A percentile compares a stretch with the other conserved stretches of the same genome.
These are phyloP conservation scores for Isurus oxyrinchus DNA, from an alignment of 2,113 vertebrate species.

Conservation along the genomic window DNA sequence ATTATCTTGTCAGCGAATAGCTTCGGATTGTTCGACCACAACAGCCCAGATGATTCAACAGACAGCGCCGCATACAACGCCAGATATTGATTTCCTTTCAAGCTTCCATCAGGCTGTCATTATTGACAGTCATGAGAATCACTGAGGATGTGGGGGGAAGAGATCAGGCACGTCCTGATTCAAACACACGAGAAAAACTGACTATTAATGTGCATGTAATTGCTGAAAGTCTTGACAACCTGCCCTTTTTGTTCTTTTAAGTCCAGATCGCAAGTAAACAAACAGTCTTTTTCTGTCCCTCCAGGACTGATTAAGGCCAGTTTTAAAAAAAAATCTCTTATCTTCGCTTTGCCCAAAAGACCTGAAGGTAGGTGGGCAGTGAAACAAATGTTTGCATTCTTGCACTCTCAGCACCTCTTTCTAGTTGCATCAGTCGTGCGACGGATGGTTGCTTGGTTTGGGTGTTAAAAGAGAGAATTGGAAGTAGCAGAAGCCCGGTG, in stretches of 20 bases:
- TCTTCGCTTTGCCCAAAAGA: slow-evolving; percentile 39
- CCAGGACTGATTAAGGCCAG: slow-evolving; percentile 24
- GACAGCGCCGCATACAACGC: slow-evolving; percentile 25
- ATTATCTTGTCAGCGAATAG: slow-evolving; percentile 34
- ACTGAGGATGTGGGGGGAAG: neutral
- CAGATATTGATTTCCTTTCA: slow-evolving; percentile 46
- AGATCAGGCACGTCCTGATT: slow-evolving; percentile 39
- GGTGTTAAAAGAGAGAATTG: neutral
- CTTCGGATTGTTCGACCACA: slow-evolving; percentile 32
- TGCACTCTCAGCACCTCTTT: slow-evolving; percentile 20
- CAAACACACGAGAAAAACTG: neutral
- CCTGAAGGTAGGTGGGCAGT: slow-evolving; percentile 43
- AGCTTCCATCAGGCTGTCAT: slow-evolving; percentile 48
- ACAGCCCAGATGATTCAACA: slow-evolving; percentile 33
- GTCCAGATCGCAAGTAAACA: slow-evolving; percentile 29
- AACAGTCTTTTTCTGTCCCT: neutral
- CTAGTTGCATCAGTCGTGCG: neutral
- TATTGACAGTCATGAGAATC: slow-evolving; percentile 38
- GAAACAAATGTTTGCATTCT: slow-evolving; percentile 26
- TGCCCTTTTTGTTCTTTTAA: neutral
- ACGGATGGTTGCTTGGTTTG: neutral
- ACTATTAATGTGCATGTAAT: slow-evolving; percentile 16
- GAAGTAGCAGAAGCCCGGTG: slow-evolving; percentile 1
- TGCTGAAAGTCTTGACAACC: slow-evolving; percentile 22
- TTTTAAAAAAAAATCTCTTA: neutral